phyloP scores from a whole-genome alignment of 53 echinoderm and acorn worm genomes.

The Holothuria scabra region DNA sequence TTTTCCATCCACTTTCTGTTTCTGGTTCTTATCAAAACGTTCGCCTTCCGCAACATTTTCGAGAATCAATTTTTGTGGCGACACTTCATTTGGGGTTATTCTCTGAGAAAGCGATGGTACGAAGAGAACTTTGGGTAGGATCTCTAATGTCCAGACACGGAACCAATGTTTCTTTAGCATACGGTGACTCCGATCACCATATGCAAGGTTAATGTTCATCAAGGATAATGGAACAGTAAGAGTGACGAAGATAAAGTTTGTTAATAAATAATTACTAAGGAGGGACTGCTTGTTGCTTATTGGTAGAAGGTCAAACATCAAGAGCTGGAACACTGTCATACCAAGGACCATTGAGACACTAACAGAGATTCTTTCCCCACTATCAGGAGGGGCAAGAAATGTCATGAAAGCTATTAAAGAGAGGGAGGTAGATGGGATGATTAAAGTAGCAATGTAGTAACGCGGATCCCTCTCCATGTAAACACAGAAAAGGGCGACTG shows the following conservation, averaged over 20 bases:
- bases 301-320: constrained; percentile 33
- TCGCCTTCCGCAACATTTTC: too few species aligned
- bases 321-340: constrained; percentile 24
- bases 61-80: too few species aligned
- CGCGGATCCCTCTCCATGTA: not conserved
- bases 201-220: constrained; percentile 1
- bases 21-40: too few species aligned
- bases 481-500: not conserved
- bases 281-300: not conserved
- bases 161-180: not conserved
- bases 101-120: constrained; percentile 11
- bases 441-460: constrained; percentile 3
- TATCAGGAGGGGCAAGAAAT: constrained; percentile 10
- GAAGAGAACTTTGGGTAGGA: not conserved
- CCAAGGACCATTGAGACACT: constrained; percentile 35
- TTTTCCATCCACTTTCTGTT: too few species aligned
- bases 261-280: not conserved
- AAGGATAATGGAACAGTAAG: constrained; percentile 24
- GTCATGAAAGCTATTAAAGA: constrained; percentile 8
- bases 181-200: not conserved
- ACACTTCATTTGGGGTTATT: not conserved
- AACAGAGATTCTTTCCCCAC: constrained; percentile 25
- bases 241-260: not conserved
- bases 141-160: not conserved
- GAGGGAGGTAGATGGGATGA: constrained; percentile 5